Percentiles rank a stretch among this genome's conserved stretches.
phyloP scores from a whole-genome alignment of 2,113 vertebrate genomes.

The Serinus canaria region DNA sequence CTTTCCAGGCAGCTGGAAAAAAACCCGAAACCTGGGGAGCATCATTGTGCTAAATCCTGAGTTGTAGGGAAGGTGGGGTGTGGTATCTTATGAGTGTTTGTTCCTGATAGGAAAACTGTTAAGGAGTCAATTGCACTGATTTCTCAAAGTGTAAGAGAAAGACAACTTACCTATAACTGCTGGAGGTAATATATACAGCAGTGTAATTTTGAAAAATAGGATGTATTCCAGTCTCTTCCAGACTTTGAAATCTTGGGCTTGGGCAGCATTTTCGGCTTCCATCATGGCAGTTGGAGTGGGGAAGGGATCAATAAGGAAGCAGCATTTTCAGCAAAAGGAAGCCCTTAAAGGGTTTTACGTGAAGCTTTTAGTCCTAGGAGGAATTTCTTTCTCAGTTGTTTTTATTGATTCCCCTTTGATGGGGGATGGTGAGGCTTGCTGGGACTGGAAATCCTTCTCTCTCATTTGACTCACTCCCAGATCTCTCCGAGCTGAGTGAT shows the following conservation, averaged over 20 bases:
- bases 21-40: not conserved
- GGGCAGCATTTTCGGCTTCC: not conserved
- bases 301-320: not conserved
- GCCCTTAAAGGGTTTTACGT: conserved; percentile 1
- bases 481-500: not conserved
- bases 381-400: conserved; percentile 5
- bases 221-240: not conserved
- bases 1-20: not conserved
- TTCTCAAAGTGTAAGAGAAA: not conserved
- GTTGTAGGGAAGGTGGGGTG: not conserved
- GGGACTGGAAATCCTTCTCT: not conserved
- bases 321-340: conserved; percentile 31
- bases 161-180: not conserved
- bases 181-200: not conserved
- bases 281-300: not conserved
- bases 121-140: not conserved
- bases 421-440: not conserved
- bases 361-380: conserved; percentile 23
- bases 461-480: not conserved
- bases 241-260: not conserved
- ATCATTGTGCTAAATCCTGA: not conserved
- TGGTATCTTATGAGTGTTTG: not conserved
- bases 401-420: conserved; percentile 38
- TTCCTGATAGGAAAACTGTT: not conserved
- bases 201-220: not conserved